phyloP scores from a whole-genome alignment of 35 echinoderm and acorn worm genomes.

The Anneissia japonica region DNA sequence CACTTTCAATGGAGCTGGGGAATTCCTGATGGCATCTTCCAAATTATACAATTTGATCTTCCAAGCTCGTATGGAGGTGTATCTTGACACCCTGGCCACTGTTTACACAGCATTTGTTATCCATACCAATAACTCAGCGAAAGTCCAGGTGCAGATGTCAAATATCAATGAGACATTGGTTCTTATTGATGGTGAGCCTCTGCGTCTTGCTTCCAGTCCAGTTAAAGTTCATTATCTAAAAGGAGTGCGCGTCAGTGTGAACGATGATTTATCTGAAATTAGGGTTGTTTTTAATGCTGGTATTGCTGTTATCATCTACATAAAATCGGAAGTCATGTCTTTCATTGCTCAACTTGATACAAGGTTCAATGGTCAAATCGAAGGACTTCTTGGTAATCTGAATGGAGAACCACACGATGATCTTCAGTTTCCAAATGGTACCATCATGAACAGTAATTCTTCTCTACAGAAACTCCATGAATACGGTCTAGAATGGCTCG shows the following conservation, averaged over 20 bases:
- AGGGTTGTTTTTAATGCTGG: conserved; percentile 13
- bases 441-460: too few species aligned
- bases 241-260: conserved; percentile 19
- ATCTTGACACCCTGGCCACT: conserved; percentile 17
- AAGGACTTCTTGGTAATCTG: conserved; percentile 57
- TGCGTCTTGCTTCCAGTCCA: conserved; percentile 6
- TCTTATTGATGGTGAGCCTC: conserved; percentile 14
- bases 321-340: conserved; percentile 40
- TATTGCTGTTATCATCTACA: conserved; percentile 11
- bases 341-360: conserved; percentile 48
- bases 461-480: conserved; percentile 45
- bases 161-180: conserved; percentile 3
- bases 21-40: conserved; percentile 45
- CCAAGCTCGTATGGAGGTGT: conserved; percentile 48
- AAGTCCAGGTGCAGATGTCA: conserved; percentile 42
- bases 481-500: conserved; percentile 47
- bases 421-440: too few species aligned
- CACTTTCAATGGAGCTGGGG: conserved; percentile 66
- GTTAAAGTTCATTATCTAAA: conserved; percentile 15
- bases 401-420: conserved; percentile 52
- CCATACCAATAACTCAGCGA: background rate
- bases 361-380: conserved; percentile 16
- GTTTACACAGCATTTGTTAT: conserved; percentile 59
- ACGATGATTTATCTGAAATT: conserved; percentile 27
- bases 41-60: conserved; percentile 25